Conservation (phyloP, 2,797 vertebrate genomes). For the Miichthys miiuy region DNA sequence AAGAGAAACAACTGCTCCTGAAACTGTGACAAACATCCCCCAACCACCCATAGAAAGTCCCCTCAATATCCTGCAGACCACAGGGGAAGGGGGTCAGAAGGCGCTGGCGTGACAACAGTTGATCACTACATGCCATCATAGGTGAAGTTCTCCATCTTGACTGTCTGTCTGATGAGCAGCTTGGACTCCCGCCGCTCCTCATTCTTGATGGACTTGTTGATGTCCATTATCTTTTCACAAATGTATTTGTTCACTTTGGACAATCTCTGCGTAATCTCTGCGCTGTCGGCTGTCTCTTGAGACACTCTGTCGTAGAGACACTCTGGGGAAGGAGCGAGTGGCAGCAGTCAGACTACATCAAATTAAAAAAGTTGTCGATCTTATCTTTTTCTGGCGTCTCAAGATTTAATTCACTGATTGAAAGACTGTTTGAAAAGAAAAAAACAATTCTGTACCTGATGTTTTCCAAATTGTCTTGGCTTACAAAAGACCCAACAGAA, state of each 20-base stretch:
- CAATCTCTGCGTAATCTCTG: constrained; percentile 99
- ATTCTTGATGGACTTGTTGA: constrained; percentile 99
- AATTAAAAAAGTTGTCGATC: constrained; percentile 57
- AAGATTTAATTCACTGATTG: constrained; percentile 4
- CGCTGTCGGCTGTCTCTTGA: constrained; percentile 98
- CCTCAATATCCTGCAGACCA: constrained; percentile 74
- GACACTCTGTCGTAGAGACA: constrained; percentile 99
- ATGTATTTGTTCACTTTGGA: constrained; percentile 99
- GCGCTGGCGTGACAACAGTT: constrained; percentile 75
- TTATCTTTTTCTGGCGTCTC: constrained; percentile 30
- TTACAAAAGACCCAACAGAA: constrained; percentile 23
- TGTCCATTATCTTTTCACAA: constrained; percentile 99
- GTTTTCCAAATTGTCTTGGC: constrained; percentile 9
- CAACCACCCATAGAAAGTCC: constrained; percentile 69
- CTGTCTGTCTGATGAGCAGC: constrained; percentile 89
- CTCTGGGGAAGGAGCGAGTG: constrained; percentile 84
- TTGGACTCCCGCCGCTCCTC: constrained; percentile 99
- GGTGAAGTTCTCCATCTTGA: constrained; percentile 90
- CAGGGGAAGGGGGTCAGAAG: constrained; percentile 62
- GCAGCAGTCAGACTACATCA: constrained; percentile 53
- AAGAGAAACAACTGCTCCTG: constrained; percentile 59
- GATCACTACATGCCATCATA: constrained; percentile 88
- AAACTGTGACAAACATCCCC: constrained; percentile 73
- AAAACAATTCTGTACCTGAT: constrained; percentile 16
- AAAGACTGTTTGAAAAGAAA: background rate